Conservation (phyloP, 92 coral and sea anemone genomes). For the Blastomussa wellsi region DNA sequence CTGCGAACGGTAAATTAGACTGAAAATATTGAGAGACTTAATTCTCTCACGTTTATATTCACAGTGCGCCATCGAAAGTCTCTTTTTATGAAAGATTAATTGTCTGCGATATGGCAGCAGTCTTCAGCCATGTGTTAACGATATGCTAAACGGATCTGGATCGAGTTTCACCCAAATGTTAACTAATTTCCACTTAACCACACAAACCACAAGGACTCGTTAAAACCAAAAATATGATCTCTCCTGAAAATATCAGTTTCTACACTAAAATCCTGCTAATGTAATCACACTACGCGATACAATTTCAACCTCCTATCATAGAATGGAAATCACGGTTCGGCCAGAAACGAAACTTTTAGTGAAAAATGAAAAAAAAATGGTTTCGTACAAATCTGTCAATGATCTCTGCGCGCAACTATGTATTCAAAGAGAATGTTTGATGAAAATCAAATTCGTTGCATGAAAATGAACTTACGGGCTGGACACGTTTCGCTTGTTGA, state of each 20-base stretch:
- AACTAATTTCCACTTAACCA: slow-evolving; percentile 44
- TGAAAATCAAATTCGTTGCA: slow-evolving; percentile 36
- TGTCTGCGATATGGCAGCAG: slow-evolving; percentile 4
- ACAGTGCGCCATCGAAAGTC: slow-evolving; percentile 9
- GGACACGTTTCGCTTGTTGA: slow-evolving; percentile 35
- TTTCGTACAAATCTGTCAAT: neutral
- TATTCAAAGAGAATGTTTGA: slow-evolving; percentile 7
- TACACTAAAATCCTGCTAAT: neutral
- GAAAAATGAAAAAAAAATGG: neutral
- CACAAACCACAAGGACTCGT: slow-evolving; percentile 28
- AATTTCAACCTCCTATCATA: slow-evolving; percentile 12
- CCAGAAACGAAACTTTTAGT: neutral
- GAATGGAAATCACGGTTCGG: neutral
- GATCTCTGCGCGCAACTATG: slow-evolving; percentile 2
- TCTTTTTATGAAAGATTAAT: slow-evolving; percentile 51
- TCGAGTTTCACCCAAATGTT: slow-evolving; percentile 35
- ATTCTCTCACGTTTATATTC: neutral
- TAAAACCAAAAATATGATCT: slow-evolving; percentile 22
- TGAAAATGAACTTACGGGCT: slow-evolving; percentile 26
- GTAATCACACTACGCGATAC: slow-evolving; percentile 6
- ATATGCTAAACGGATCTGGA: slow-evolving; percentile 23
- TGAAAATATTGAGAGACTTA: neutral
- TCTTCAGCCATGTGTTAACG: slow-evolving; percentile 36
- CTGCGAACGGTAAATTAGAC: neutral
- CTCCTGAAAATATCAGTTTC: slow-evolving; percentile 28